Conservation (phyloP, 2,888 invertebrate species). For the Neoitamus cyanurus region DNA sequence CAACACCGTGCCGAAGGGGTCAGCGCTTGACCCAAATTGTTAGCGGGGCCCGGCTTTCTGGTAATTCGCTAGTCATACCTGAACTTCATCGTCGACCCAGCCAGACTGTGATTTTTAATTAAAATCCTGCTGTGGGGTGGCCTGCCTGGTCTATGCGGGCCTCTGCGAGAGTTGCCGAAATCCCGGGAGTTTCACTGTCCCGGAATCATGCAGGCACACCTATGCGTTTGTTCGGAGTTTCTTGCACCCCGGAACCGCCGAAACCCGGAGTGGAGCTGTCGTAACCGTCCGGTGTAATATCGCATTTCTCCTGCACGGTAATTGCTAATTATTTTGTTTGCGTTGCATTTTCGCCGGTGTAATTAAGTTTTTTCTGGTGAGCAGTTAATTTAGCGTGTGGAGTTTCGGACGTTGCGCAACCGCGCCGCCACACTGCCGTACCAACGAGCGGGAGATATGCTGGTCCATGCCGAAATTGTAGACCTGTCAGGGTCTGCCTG, state of each 20-base stretch:
- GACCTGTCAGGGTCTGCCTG: background rate
- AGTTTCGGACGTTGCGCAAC: background rate
- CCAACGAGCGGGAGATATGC: background rate
- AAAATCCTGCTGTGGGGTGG: slow-evolving; percentile 1
- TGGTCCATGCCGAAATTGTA: slow-evolving; percentile 12
- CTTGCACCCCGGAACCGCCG: background rate
- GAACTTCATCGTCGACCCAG: background rate
- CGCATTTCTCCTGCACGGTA: background rate
- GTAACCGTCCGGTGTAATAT: background rate
- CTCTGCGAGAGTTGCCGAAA: background rate
- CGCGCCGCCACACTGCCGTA: background rate
- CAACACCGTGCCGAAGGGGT: background rate
- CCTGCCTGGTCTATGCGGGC: background rate
- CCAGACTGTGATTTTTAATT: slow-evolving; percentile 9
- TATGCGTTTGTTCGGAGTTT: background rate
- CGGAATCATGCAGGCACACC: background rate
- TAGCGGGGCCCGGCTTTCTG: background rate
- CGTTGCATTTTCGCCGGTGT: slow-evolving; percentile 14
- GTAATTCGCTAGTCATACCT: background rate
- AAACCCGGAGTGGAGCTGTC: background rate
- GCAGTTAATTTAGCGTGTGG: slow-evolving; percentile 14
- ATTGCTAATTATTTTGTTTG: slow-evolving; percentile 35
- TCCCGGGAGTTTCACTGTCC: background rate
- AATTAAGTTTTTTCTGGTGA: slow-evolving; percentile 34
- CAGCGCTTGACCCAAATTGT: slow-evolving; percentile 8